A percentile compares a stretch with the other conserved stretches of the same genome.
Conservation (phyloP, 2,888 invertebrate species). For the Girardia tigrina region DNA sequence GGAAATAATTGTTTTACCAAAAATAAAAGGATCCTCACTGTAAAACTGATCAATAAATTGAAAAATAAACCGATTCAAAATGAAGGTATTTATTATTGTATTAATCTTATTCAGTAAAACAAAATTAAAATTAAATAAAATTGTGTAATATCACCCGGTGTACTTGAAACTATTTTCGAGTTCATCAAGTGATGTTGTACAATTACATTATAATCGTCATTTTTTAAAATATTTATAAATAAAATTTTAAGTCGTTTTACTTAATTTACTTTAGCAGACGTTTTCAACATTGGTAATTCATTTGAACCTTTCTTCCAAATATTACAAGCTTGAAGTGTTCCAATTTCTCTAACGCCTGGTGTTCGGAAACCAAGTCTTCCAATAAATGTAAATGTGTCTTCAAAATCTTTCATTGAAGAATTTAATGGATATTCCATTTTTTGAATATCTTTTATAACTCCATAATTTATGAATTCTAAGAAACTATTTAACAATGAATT, state of each 20-base stretch:
- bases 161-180: background rate
- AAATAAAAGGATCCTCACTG: too few species aligned
- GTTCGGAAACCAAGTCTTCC: conserved; percentile 20
- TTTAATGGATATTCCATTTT: conserved; percentile 5
- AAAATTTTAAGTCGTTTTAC: too few species aligned
- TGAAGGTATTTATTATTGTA: too few species aligned
- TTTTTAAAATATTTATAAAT: too few species aligned
- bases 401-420: conserved; percentile 28
- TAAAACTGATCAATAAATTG: too few species aligned
- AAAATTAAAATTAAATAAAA: background rate
- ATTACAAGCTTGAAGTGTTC: conserved; percentile 8
- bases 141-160: conserved; percentile 6
- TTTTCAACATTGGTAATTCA: conserved; percentile 5
- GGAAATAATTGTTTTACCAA: too few species aligned
- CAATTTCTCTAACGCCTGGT: background rate
- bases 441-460: background rate
- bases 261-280: background rate
- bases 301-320: conserved; percentile 14
- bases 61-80: too few species aligned
- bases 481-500: background rate
- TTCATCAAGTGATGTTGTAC: background rate
- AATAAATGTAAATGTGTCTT: conserved; percentile 16
- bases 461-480: background rate
- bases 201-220: conserved; percentile 1
- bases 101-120: too few species aligned